phyloP scores from a whole-genome alignment of 2,888 invertebrate species.

The Pseudoips prasinana region DNA sequence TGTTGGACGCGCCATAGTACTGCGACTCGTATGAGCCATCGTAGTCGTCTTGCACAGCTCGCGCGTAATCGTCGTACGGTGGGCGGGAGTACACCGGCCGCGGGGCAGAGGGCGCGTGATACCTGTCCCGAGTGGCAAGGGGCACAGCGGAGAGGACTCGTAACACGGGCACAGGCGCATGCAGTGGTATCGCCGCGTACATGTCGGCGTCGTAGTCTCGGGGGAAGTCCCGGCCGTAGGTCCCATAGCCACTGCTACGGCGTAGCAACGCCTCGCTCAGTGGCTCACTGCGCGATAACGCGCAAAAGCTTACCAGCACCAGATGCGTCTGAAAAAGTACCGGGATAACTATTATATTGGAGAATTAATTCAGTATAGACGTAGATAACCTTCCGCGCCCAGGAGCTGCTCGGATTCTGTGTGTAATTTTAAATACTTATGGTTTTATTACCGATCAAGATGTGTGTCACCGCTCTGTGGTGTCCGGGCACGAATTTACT shows the following conservation, averaged over 20 bases:
- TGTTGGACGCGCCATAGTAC: slow-evolving; percentile 5
- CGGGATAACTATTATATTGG: slow-evolving; percentile 1
- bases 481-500: too few relatives aligned
- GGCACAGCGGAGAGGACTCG: slow-evolving; percentile 49
- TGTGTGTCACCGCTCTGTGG: too few relatives aligned
- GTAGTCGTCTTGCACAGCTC: slow-evolving; percentile 15
- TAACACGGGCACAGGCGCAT: slow-evolving; percentile 56
- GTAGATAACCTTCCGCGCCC: too few relatives aligned
- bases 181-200: slow-evolving; percentile 62
- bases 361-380: background rate
- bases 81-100: slow-evolving; percentile 33
- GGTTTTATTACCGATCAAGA: too few relatives aligned
- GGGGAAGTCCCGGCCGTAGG: slow-evolving; percentile 43
- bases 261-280: slow-evolving; percentile 35
- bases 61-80: slow-evolving; percentile 15
- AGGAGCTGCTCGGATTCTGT: too few relatives aligned
- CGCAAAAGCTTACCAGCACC: slow-evolving; percentile 38
- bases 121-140: slow-evolving; percentile 19
- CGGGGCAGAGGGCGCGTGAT: slow-evolving; percentile 34
- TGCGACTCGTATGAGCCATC: slow-evolving; percentile 18
- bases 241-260: slow-evolving; percentile 40
- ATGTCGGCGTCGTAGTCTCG: slow-evolving; percentile 55
- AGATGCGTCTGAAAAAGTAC: slow-evolving; percentile 40
- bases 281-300: slow-evolving; percentile 33
- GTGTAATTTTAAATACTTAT: too few relatives aligned